A percentile compares a stretch with the other conserved stretches of the same genome.
Conservation (phyloP, 2,888 invertebrate species). For the Ectropis crepuscularia region DNA sequence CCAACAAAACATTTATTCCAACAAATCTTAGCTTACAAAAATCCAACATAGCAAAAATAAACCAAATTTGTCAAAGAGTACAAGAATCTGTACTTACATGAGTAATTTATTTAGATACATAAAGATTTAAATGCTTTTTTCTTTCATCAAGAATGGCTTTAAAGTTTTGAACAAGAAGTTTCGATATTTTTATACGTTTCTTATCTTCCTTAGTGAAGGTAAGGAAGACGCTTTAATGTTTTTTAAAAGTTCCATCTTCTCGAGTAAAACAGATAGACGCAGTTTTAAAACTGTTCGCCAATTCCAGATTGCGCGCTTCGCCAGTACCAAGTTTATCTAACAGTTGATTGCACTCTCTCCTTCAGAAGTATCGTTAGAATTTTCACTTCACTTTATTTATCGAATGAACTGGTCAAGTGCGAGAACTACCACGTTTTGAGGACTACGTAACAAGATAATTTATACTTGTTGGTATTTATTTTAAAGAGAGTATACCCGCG, state of each 20-base stretch:
- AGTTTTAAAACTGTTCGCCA: conserved; percentile 71
- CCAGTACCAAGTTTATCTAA: conserved; percentile 73
- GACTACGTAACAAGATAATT: too few species aligned
- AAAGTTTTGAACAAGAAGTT: conserved; percentile 2
- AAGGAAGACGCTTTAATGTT: conserved; percentile 51
- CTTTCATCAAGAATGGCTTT: neutral
- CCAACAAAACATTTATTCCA: too few species aligned
- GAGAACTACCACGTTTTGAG: too few species aligned
- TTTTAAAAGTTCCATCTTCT: conserved; percentile 50
- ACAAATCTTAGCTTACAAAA: too few species aligned
- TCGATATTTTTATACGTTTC: conserved; percentile 22
- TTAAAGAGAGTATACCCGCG: too few species aligned
- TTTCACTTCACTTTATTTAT: conserved; percentile 42
- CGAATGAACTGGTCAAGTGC: neutral
- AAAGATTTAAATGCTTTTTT: neutral
- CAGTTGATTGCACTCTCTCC: conserved; percentile 74
- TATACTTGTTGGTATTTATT: too few species aligned
- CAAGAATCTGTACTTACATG: neutral
- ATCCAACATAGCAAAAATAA: too few species aligned
- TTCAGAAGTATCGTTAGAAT: conserved; percentile 66
- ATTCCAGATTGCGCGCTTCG: conserved; percentile 69
- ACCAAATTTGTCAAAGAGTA: neutral
- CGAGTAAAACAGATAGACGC: conserved; percentile 61
- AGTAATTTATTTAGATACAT: too few species aligned
- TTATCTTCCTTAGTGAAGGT: conserved; percentile 23